Evolutionary conservation across 2,888 invertebrate species (phyloP).

Genomic region (Miltochrista miniata): DNA sequence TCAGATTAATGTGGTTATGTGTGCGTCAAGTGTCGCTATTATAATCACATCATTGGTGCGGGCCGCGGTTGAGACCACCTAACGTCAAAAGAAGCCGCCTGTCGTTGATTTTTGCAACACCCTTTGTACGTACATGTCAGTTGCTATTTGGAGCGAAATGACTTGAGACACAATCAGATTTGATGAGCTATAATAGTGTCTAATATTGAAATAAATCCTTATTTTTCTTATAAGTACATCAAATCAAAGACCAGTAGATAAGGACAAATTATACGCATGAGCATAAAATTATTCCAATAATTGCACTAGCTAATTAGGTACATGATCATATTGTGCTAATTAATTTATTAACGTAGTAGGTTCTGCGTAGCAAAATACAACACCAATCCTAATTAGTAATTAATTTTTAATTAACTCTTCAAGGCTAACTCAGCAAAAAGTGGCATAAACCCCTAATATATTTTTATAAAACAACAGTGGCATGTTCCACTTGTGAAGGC

Average conservation of each 20-base stretch:
- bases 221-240: background rate
- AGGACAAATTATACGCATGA: conserved; percentile 1
- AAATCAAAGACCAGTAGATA: background rate
- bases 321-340: conserved; percentile 5
- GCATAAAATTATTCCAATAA: conserved; percentile 1
- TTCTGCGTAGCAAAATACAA: conserved; percentile 2
- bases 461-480: conserved; percentile 73
- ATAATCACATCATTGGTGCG: conserved; percentile 76
- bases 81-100: conserved; percentile 77
- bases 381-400: conserved; percentile 16
- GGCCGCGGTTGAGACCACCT: conserved; percentile 70
- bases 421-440: conserved; percentile 42
- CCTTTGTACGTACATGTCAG: conserved; percentile 60
- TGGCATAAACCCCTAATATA: conserved; percentile 47
- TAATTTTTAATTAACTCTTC: conserved; percentile 29
- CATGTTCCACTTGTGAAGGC: conserved; percentile 76
- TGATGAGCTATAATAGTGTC: conserved; percentile 1
- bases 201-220: background rate
- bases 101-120: conserved; percentile 75
- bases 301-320: conserved; percentile 6
- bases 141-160: conserved; percentile 63
- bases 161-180: conserved; percentile 17
- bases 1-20: conserved; percentile 56
- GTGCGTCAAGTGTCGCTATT: conserved; percentile 77
- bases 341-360: conserved; percentile 1